Evolutionary conservation across 2,797 vertebrate species (phyloP).

Genomic region (Heliangelus exortis): DNA sequence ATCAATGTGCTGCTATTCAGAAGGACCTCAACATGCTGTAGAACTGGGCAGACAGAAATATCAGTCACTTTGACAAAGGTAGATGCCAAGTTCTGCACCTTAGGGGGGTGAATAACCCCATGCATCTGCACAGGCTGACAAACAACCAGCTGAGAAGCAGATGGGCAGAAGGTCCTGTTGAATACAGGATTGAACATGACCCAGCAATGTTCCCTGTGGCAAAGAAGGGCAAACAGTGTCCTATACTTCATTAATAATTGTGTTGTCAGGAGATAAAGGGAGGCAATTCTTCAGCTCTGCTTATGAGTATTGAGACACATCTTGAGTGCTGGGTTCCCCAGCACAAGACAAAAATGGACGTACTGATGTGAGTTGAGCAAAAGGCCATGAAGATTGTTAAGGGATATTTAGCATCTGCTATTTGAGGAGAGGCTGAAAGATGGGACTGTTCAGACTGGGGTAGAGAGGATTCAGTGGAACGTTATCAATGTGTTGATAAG

Average conservation of each 20-base stretch:
- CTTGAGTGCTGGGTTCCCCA: neutral
- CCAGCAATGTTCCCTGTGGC: accelerated
- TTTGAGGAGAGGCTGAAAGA: neutral
- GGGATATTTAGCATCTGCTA: neutral
- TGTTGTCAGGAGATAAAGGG: neutral
- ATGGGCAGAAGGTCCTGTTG: accelerated
- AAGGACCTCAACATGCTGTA: neutral
- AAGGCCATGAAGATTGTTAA: neutral
- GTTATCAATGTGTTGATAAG: too few species aligned
- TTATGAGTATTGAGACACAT: neutral
- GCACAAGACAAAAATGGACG: too few species aligned
- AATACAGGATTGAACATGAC: accelerated
- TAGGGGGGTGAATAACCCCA: too few species aligned
- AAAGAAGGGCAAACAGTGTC: accelerated
- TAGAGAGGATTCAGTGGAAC: too few species aligned
- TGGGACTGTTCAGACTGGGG: too few species aligned
- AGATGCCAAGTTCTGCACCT: neutral
- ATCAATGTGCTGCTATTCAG: neutral
- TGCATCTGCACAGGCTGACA: too few species aligned
- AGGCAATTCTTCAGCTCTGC: neutral
- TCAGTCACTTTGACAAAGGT: neutral
- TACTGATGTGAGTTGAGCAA: neutral
- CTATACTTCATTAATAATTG: neutral
- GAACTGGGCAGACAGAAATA: neutral
- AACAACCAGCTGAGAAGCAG: too few species aligned